Evolutionary conservation across 2,797 vertebrate species (phyloP).

Genomic region (Aratinga solstitialis): DNA sequence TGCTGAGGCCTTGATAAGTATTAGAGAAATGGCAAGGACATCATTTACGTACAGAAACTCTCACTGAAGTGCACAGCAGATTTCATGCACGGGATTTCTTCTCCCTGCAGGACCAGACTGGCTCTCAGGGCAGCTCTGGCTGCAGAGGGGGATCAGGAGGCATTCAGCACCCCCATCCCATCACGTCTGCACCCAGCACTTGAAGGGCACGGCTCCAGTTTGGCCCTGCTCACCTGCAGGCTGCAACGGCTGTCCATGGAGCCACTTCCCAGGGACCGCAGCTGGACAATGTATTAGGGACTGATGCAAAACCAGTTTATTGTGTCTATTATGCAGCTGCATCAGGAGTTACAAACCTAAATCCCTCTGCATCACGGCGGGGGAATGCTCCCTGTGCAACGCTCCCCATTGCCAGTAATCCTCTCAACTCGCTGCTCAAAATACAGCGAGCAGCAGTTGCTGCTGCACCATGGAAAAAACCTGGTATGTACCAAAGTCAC

Average conservation of each 20-base stretch:
- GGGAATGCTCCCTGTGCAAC: not conserved
- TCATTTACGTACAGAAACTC: not conserved
- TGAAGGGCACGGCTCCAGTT: not conserved
- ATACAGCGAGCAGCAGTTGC: not conserved
- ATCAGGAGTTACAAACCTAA: not conserved
- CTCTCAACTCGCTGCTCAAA: not conserved
- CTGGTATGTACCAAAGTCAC: not conserved
- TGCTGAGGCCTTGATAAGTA: not conserved
- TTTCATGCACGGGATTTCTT: not conserved
- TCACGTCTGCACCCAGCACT: not conserved
- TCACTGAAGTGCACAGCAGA: not conserved
- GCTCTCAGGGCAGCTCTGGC: fast-evolving
- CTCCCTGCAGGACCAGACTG: not conserved
- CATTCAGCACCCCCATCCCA: not conserved
- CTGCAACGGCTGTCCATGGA: not conserved
- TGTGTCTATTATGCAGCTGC: not conserved
- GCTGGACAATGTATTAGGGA: not conserved
- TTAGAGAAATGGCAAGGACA: not conserved
- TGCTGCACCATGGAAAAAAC: not conserved
- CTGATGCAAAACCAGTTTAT: not conserved
- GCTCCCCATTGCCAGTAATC: not conserved
- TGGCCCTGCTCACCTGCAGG: not conserved
- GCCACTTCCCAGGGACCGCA: not conserved
- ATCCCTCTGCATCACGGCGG: not conserved
- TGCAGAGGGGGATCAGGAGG: not conserved